Conservation (phyloP, 2,888 invertebrate genomes). For the Phytoseiulus persimilis region DNA sequence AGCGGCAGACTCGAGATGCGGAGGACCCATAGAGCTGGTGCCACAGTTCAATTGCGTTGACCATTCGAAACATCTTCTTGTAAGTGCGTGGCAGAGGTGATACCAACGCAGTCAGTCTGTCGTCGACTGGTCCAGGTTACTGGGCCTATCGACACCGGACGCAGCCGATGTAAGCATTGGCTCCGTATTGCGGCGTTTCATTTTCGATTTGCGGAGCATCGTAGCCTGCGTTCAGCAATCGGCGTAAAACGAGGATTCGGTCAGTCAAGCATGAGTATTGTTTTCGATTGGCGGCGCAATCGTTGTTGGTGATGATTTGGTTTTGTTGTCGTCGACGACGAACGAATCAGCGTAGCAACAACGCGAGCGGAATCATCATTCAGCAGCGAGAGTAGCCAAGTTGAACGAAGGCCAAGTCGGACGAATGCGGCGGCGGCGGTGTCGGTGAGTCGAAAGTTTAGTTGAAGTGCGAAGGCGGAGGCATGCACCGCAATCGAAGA, state of each 20-base stretch:
- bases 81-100: conserved; percentile 10
- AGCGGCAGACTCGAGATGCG: neutral
- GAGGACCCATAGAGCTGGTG: neutral
- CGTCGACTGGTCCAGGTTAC: conserved; percentile 34
- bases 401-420: neutral
- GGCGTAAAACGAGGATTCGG: conserved; percentile 33
- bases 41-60: neutral
- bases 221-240: conserved; percentile 66
- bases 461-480: neutral
- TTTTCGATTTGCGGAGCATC: conserved; percentile 99
- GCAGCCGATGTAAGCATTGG: conserved; percentile 42
- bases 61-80: neutral
- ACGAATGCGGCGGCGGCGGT: neutral
- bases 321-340: no score
- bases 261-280: conserved; percentile 40
- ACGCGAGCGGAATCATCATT: neutral
- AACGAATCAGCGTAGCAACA: conserved; percentile 6
- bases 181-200: conserved; percentile 89
- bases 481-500: neutral
- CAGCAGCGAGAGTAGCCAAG: neutral
- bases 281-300: conserved; percentile 49
- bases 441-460: conserved; percentile 5
- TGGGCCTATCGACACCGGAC: conserved; percentile 30
- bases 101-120: conserved; percentile 39
- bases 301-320: neutral